These are phyloP conservation scores for Chrysocyon brachyurus DNA, from an alignment of 2,797 vertebrate species.

Conservation along the genomic window DNA sequence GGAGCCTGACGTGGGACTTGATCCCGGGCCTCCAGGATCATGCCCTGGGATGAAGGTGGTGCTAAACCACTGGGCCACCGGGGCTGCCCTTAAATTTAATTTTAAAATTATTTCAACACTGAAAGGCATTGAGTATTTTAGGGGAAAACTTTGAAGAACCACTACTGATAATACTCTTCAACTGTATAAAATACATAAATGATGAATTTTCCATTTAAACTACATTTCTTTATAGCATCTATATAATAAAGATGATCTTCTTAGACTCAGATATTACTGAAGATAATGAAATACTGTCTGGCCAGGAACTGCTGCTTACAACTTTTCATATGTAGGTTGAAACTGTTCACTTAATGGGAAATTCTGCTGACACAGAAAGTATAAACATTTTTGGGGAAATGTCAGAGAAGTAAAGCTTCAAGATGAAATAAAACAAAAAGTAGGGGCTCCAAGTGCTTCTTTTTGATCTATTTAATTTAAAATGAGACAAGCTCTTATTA, in stretches of 20 bases:
- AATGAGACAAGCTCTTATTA: neutral
- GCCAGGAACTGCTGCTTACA: neutral
- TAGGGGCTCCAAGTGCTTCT: neutral
- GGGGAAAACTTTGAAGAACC: neutral
- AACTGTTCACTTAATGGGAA: neutral
- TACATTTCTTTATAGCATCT: neutral
- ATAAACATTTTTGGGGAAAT: neutral
- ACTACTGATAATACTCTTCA: neutral
- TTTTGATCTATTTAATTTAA: slow-evolving; percentile 32
- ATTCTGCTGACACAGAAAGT: neutral
- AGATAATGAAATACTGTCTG: neutral
- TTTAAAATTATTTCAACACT: neutral
- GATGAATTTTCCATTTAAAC: neutral
- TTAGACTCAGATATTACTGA: neutral
- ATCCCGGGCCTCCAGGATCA: no score
- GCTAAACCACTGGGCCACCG: no score
- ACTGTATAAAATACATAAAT: slow-evolving; percentile 5
- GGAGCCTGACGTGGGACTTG: no score
- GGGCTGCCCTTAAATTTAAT: neutral
- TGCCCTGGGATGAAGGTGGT: no score
- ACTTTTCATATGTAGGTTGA: neutral
- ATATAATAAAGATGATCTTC: neutral
- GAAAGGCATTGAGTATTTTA: neutral
- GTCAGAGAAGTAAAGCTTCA: neutral
- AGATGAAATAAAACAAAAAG: slow-evolving; percentile 17